Base-by-base conservation (phyloP, 2,888 invertebrate species). In the Peribatodes rhomboidaria region DNA sequence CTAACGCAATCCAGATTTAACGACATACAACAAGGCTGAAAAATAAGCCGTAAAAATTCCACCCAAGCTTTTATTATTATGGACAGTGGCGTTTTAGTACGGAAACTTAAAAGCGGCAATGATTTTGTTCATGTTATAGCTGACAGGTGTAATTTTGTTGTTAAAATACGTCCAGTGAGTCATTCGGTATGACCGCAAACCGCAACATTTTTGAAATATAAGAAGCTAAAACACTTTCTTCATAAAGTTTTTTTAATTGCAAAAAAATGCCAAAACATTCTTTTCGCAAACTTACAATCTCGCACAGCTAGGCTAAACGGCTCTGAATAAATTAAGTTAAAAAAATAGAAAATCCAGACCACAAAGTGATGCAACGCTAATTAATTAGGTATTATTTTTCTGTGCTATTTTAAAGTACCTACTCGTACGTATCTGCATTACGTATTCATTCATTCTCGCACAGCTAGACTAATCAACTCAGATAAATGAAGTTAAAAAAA, bases 101-200 rank as follows among this genome's bases (percentile, higher is more conserved):
- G 63, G 61, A 69, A 56, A 42, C 54, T 56, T 72, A 47, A 70
- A 63, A 70, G 65, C 63, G 13, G 31, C 58, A 33, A 71, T 72
- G 61, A 71, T 67, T 68, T 71, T 65, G 59, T 56, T 56, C 31
- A 56, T 61, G 59, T 71, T 73, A 74, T 68, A 46, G 67, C 66
- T 47, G 60, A 53, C 73, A 74, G 74, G 71, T 74, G 74, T 59
- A 52, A 37, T 60, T 39, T 54, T 58, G 67, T 54, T 50, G 46
- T 59, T 18, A 42, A 64, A 59, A 54, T 55, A 47, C 16, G 16
- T 7, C 11, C 20, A 16, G 2, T 55, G 55, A 52, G 31, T 55
- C 65, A 65, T 16, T 42, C 35, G 27, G 16, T 27, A 31, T 46
- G 22, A 47, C 33, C 44, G 13, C 14, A 18, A 13, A 33, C 33